Base-by-base conservation (phyloP, 2,888 invertebrate genomes). In the Lottia scabra region DNA sequence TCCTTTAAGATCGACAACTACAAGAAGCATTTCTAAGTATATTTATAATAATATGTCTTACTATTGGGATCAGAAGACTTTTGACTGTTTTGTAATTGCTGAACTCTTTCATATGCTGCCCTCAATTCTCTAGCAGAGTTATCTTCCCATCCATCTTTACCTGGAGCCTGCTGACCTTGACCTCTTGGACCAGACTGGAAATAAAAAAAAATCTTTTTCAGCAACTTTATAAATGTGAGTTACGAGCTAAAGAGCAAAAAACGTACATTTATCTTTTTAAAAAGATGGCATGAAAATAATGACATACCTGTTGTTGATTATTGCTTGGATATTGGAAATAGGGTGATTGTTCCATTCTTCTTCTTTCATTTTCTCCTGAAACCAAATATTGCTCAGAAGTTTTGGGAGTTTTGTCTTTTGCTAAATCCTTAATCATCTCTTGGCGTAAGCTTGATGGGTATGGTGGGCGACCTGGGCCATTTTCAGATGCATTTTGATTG, bases 281-380 rank as follows among this genome's bases (percentile, higher is more conserved):
- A 30, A 30, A 38, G 38, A 38, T 38, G 8, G 30, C 30, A 38
- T 38, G 5, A 10, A 38, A 2, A 38, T 38, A 38, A 46, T 70
- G 63, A 43, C 70, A 38, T 13, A 65, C 70, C 65, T 67, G 30
- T 63, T 65, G 64, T 13, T 71, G 63, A 38, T 56, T 44, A 16
- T 85, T 85, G 30, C 84, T 83, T 0, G 88, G 88, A 68, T 87
- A 87, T 75, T 86, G 85, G 79, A 88, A 87, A 75, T 80, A 84
- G 0, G 82, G 63, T 13, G 84, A 82, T 71, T 86, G 83, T 71
- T 82, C 78, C 82, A 84, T 84, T 43, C 86, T 77, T 46, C 73
- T 74, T 63, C 78, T 76, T n/a, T 83, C 78, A 67, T 82, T 79
- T 65, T 82, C 77, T 38, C 81, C 81, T 0, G 88, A 80, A 1